Conservation (phyloP, 2,888 invertebrate genomes). For the Eledona agricola region DNA sequence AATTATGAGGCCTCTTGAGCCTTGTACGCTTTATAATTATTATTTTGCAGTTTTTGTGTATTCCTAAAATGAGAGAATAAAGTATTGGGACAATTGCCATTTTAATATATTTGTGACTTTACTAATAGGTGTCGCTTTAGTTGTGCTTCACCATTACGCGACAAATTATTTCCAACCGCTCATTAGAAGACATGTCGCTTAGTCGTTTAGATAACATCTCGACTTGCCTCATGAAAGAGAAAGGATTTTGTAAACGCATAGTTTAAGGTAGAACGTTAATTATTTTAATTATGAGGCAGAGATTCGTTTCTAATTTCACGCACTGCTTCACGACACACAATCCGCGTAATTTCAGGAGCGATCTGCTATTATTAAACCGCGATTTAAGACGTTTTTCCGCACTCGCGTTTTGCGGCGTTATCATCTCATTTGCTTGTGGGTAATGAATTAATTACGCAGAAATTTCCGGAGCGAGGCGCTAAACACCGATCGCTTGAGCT, state of each 20-base stretch:
- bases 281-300: slow-evolving; percentile 26
- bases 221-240: slow-evolving; percentile 18
- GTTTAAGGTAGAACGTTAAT: slow-evolving; percentile 25
- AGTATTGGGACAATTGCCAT: too few relatives aligned
- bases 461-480: slow-evolving; percentile 1
- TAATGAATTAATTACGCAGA: slow-evolving; percentile 13
- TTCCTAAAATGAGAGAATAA: too few relatives aligned
- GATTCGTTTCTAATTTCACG: slow-evolving; percentile 29
- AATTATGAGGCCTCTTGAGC: too few relatives aligned
- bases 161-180: too few relatives aligned
- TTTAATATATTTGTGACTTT: too few relatives aligned
- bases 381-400: slow-evolving; percentile 10
- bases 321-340: slow-evolving; percentile 25
- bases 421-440: slow-evolving; percentile 2
- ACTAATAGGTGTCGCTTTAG: too few relatives aligned
- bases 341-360: slow-evolving; percentile 26
- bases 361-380: slow-evolving; percentile 19
- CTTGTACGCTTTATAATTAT: too few relatives aligned
- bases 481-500: too few relatives aligned
- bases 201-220: slow-evolving; percentile 18
- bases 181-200: slow-evolving; percentile 4
- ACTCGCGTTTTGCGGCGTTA: slow-evolving; percentile 12
- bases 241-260: slow-evolving; percentile 9
- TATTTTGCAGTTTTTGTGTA: too few relatives aligned
- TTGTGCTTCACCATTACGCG: too few relatives aligned